These are phyloP conservation scores for Galagoides demidoff DNA, from an alignment of 2,797 vertebrate genomes.

Conservation along the genomic window DNA sequence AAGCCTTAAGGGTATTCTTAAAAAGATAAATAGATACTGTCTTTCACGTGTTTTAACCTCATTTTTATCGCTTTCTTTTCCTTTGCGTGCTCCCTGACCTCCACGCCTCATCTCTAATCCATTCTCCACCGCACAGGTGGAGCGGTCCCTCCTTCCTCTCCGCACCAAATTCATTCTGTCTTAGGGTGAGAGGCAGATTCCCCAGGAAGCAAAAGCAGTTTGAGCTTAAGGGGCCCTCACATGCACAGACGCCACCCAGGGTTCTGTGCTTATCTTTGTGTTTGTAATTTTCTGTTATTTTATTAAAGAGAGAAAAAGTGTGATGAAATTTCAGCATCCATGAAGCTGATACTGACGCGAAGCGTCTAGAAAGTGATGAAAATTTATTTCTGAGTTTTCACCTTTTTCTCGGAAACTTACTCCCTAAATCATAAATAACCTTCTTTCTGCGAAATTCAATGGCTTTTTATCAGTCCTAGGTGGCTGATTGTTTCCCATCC, in stretches of 20 bases:
- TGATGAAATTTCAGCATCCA: neutral
- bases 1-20: neutral
- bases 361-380: neutral
- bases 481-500: neutral
- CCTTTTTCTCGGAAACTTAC: neutral
- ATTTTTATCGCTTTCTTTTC: neutral
- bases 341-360: neutral
- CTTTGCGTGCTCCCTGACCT: neutral
- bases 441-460: neutral
- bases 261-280: neutral
- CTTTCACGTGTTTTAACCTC: neutral
- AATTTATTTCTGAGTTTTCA: neutral
- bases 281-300: neutral
- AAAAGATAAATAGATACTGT: neutral
- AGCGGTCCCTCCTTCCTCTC: neutral
- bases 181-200: neutral
- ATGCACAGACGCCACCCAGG: neutral
- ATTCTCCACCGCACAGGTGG: neutral
- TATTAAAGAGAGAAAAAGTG: neutral
- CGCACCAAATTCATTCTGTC: neutral
- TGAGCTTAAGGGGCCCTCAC: neutral
- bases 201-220: neutral
- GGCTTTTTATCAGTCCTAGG: neutral
- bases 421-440: neutral
- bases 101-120: neutral